A percentile compares a stretch with the other conserved stretches of the same genome.
These are phyloP conservation scores for Ramazzottius varieornatus DNA, from an alignment of 2,888 invertebrate genomes.

Conservation along the genomic window DNA sequence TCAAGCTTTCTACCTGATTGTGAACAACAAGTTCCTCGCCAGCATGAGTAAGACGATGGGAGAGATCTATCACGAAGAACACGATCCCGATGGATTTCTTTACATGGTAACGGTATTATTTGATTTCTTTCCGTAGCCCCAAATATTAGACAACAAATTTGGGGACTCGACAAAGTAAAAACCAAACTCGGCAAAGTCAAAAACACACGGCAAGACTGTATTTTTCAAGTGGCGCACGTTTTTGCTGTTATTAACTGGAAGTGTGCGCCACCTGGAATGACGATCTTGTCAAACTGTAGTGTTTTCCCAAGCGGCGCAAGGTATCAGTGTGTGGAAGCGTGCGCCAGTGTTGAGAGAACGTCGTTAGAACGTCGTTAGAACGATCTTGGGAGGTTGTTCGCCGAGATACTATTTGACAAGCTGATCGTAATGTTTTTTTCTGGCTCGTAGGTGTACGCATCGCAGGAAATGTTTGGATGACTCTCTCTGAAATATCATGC, in stretches of 20 bases:
- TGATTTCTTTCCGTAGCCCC: too few relatives aligned
- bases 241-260: not conserved
- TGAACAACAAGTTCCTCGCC: constrained; percentile 53
- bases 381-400: not conserved
- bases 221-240: not conserved
- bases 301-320: too few relatives aligned
- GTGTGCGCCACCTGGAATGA: too few relatives aligned
- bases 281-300: too few relatives aligned
- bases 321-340: too few relatives aligned
- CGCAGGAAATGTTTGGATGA: constrained; percentile 57
- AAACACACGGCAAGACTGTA: not conserved
- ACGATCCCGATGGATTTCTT: constrained; percentile 55
- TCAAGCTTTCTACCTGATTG: constrained; percentile 51
- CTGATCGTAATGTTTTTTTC: too few relatives aligned
- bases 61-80: constrained; percentile 47
- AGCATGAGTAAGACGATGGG: constrained; percentile 52
- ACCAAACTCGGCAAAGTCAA: not conserved
- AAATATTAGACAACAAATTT: too few relatives aligned
- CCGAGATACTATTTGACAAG: too few relatives aligned
- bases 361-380: not conserved
- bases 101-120: constrained; percentile 38
- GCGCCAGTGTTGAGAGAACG: not conserved
- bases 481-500: not conserved
- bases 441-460: constrained; percentile 41
- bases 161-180: too few relatives aligned